Evolutionary conservation across 2,797 vertebrate species (phyloP).

Genomic region (Myoxocephalus aenaeus): DNA sequence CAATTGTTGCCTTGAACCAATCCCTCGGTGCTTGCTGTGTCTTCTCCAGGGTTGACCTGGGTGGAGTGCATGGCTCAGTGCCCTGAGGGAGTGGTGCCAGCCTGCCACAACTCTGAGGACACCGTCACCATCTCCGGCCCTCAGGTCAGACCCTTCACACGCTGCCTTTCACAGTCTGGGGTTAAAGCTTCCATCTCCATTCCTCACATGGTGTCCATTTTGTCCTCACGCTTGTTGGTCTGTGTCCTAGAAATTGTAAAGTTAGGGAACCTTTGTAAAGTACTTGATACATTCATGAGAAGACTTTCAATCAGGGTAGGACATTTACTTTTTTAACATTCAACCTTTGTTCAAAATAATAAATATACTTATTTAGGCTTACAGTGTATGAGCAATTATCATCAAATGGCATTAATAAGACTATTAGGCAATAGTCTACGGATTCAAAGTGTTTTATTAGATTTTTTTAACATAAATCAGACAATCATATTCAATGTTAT

Average conservation of each 20-base stretch:
- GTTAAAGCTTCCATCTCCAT: background rate
- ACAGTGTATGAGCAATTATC: too few species aligned
- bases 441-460: too few species aligned
- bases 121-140: conserved; percentile 96
- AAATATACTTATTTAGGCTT: too few species aligned
- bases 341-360: too few species aligned
- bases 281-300: background rate
- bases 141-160: conserved; percentile 81
- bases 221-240: background rate
- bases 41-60: conserved; percentile 92
- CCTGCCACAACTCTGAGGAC: conserved; percentile 96
- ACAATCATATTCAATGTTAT: too few species aligned
- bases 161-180: background rate
- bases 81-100: conserved; percentile 92
- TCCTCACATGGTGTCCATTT: conserved; percentile 8
- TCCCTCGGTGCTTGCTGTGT: background rate
- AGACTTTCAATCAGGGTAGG: background rate
- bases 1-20: too few species aligned
- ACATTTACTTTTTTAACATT: too few species aligned
- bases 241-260: background rate
- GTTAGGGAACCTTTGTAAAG: background rate
- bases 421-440: too few species aligned
- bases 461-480: too few species aligned
- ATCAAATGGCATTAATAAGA: too few species aligned
- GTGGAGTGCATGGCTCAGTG: conserved; percentile 91